Evolutionary conservation across 2,113 vertebrate genomes (phyloP).

Genomic region (Nicator chloris): DNA sequence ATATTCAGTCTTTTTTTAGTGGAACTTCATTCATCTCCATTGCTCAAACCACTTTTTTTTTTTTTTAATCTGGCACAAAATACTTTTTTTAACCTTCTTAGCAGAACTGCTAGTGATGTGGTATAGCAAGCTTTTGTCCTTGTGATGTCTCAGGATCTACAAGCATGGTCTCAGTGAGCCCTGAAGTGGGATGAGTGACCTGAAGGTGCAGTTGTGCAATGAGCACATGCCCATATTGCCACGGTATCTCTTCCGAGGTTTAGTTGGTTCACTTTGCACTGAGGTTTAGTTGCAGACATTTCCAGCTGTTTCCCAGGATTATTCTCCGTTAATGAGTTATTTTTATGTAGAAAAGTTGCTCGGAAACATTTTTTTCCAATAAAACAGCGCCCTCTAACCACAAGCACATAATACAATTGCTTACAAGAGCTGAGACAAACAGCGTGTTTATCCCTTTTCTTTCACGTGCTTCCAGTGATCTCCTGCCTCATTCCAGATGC

Average conservation of each 20-base stretch:
- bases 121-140: neutral
- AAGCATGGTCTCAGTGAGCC: neutral
- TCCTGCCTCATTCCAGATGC: neutral
- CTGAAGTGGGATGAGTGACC: neutral
- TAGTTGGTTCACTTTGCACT: neutral
- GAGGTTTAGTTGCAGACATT: neutral
- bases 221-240: neutral
- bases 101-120: neutral
- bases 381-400: neutral
- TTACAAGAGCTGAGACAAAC: neutral
- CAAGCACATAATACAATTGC: neutral
- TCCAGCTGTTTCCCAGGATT: neutral
- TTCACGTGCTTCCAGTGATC: accelerated
- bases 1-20: neutral
- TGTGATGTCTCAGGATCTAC: neutral
- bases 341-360: neutral
- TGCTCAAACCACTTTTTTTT: neutral
- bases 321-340: neutral
- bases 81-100: neutral
- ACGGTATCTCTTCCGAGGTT: neutral
- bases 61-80: neutral
- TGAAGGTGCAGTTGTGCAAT: neutral
- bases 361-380: neutral
- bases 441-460: neutral
- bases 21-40: neutral